Conservation (phyloP, 1,140 invertebrate species). For the Zaprionus nigranus region DNA sequence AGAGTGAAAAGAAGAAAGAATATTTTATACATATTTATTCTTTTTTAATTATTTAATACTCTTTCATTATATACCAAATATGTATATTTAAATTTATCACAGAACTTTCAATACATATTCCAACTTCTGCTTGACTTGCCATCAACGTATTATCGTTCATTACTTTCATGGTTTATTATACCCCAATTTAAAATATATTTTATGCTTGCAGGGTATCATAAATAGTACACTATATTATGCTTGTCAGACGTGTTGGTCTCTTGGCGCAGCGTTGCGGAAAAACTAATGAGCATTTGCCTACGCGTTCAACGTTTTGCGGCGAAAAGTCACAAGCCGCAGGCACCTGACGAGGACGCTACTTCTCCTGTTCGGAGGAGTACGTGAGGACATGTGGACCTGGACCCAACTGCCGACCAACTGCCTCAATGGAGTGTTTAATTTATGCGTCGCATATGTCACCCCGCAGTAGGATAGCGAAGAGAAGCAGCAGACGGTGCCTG, state of each 20-base stretch:
- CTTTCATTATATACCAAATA: neutral
- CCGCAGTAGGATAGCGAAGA: neutral
- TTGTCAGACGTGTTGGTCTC: conserved; percentile 29
- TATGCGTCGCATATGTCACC: conserved; percentile 78
- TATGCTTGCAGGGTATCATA: conserved; percentile 23
- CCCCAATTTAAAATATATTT: conserved; percentile 5
- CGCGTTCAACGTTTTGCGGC: conserved; percentile 57
- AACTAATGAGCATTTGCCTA: conserved; percentile 80
- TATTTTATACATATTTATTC: neutral
- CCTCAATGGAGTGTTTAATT: conserved; percentile 72
- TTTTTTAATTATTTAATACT: neutral
- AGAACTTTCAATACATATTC: neutral
- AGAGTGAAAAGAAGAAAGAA: no score
- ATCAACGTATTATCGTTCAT: neutral
- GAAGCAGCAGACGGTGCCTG: neutral
- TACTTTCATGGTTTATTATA: neutral
- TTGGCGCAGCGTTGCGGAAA: conserved; percentile 42
- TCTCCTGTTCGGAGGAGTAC: conserved; percentile 16
- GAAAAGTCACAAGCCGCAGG: conserved; percentile 58
- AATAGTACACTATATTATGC: conserved; percentile 33
- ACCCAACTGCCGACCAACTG: conserved; percentile 1
- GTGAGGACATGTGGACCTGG: conserved; percentile 33
- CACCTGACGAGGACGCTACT: conserved; percentile 35
- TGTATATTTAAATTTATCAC: neutral
- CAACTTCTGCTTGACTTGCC: neutral